phyloP scores from a whole-genome alignment of 2,113 vertebrate species.

The Hypocryptadius cinnamomeus region DNA sequence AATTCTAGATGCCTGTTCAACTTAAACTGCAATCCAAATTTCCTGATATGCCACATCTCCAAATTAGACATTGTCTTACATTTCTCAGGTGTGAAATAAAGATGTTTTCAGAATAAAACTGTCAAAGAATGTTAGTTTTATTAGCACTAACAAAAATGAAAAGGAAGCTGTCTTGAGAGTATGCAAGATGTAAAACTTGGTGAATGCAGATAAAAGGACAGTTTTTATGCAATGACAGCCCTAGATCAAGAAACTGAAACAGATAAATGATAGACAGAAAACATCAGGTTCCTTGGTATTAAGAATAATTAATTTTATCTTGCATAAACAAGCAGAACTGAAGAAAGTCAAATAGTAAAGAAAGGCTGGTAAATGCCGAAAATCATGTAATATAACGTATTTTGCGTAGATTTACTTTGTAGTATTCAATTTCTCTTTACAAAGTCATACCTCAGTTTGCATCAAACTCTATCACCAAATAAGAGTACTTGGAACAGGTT shows the following conservation, averaged over 20 bases:
- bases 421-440: not conserved
- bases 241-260: not conserved
- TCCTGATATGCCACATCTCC: not conserved
- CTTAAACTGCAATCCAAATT: not conserved
- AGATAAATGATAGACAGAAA: not conserved
- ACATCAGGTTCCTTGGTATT: not conserved
- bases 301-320: constrained; percentile 4
- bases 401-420: not conserved
- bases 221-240: not conserved
- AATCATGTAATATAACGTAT: not conserved
- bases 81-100: not conserved
- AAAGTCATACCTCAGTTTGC: not conserved
- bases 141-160: not conserved
- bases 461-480: not conserved
- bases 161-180: not conserved
- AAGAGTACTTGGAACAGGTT: not conserved
- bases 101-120: not conserved
- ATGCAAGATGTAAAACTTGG: not conserved
- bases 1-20: not conserved
- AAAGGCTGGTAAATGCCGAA: not conserved
- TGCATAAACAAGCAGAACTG: not conserved
- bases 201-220: not conserved
- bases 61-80: constrained; percentile 1
- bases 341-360: not conserved
- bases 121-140: not conserved